Base-by-base conservation (phyloP, 1,140 invertebrate species). In the Choristoneura fumiferana region DNA sequence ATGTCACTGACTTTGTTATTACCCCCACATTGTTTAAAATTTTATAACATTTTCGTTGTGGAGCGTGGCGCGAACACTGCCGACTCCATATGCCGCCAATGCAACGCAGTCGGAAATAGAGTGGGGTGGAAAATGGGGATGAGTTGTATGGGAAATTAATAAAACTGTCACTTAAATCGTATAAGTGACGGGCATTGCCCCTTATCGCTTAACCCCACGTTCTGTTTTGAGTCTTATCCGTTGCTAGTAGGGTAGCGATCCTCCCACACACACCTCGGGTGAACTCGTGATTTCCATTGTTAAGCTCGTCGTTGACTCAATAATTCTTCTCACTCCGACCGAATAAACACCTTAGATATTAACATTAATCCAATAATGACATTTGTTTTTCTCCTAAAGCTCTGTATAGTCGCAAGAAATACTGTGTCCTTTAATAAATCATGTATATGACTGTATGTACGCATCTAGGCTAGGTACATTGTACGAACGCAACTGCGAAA, bases 81-180 rank as follows among this genome's bases (percentile, higher is more conserved):
- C 63, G 61, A 60, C 63, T 78, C 80, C 81, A 86, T 84, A 83
- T 84, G 83, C 72, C 72, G 63, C 73, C 76, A 72, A 61, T 74
- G 77, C 69, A 73, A 63, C 61, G 64, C 59, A 59, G 70, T 82
- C 74, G 68, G 65, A 74, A 75, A 75, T 75, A 64, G 73, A 77
- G 73, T 74, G 71, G 84, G 84, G 84, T 84, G 82, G 77, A 83
- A 79, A 80, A 79, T 78, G 66, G 78, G 82, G 78, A 83, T 83
- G 78, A 84, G 79, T 78, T 87, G 89, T 90, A 91, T 91, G 91
- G 89, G 89, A 92, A 93, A 93, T 93, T 93, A 93, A 93, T 93
- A 93, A 93, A 93, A 92, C 91, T 92, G 92, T 93, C 92, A 93
- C 91, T 93, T 92, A 91, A 91, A 90, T 87, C 82, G 85, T 87